phyloP scores from a whole-genome alignment of 1,140 invertebrate genomes.

The Tyrophagus putrescentiae region DNA sequence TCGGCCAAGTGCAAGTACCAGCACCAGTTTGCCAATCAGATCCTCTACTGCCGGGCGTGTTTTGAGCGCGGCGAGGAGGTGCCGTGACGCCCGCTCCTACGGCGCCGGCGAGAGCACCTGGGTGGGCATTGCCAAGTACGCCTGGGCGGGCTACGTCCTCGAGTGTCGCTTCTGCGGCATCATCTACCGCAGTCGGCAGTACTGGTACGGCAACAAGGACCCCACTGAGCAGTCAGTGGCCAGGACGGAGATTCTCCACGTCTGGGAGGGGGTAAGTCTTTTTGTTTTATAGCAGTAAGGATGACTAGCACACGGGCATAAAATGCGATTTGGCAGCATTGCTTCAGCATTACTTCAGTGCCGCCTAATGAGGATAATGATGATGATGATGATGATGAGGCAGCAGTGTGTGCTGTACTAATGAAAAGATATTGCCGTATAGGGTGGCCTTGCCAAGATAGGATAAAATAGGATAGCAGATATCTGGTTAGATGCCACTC shows the following conservation, averaged over 20 bases:
- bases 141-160: conserved; percentile 62
- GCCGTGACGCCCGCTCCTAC: conserved; percentile 46
- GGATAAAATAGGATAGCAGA: too few relatives aligned
- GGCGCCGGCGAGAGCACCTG: conserved; percentile 48
- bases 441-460: too few relatives aligned
- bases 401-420: too few relatives aligned
- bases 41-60: conserved; percentile 49
- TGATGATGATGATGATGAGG: too few relatives aligned
- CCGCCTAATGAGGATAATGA: too few relatives aligned
- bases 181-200: conserved; percentile 61
- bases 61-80: conserved; percentile 44
- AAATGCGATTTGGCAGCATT: too few relatives aligned
- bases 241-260: conserved; percentile 52
- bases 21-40: conserved; percentile 59
- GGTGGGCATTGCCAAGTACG: conserved; percentile 56
- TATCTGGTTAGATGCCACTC: too few relatives aligned
- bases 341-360: too few relatives aligned
- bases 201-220: conserved; percentile 68
- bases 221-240: conserved; percentile 49
- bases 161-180: conserved; percentile 65
- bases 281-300: background rate
- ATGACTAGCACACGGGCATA: too few relatives aligned
- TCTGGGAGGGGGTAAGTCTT: conserved; percentile 56
- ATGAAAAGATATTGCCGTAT: too few relatives aligned
- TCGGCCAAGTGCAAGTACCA: conserved; percentile 48